phyloP scores from a whole-genome alignment of 2,113 vertebrate genomes.

The Protobothrops flavoviridis region DNA sequence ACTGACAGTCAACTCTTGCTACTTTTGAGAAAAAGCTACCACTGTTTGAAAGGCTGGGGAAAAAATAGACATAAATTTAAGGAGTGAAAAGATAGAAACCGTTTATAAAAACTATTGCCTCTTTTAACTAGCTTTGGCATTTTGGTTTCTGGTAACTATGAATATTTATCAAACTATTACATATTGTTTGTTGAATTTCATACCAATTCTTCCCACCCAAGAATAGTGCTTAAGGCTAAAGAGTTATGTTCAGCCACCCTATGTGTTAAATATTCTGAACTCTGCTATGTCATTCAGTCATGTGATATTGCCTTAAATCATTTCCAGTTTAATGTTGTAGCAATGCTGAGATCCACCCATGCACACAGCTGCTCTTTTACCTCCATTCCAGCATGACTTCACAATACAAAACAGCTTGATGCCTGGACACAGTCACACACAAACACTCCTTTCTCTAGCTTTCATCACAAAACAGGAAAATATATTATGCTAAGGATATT shows the following conservation, averaged over 20 bases:
- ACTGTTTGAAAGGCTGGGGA: conserved; percentile 53
- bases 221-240: neutral
- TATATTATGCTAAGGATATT: neutral
- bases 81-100: conserved; percentile 56
- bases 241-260: conserved; percentile 42
- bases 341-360: conserved; percentile 24
- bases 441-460: conserved; percentile 7
- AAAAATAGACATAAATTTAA: conserved; percentile 21
- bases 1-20: conserved; percentile 38
- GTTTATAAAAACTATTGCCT: conserved; percentile 63
- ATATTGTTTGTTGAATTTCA: neutral
- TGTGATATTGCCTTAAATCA: conserved; percentile 50
- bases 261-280: conserved; percentile 50
- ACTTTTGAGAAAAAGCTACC: conserved; percentile 66
- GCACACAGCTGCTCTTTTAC: conserved; percentile 28
- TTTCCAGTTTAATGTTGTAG: conserved; percentile 66
- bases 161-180: neutral
- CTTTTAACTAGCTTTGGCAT: conserved; percentile 50
- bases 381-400: conserved; percentile 49
- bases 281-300: conserved; percentile 47
- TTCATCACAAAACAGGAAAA: conserved; percentile 9
- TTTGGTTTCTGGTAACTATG: conserved; percentile 67
- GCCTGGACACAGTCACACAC: conserved; percentile 31
- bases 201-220: neutral
- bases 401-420: conserved; percentile 40